Conservation (phyloP, 2,888 invertebrate species). For the Mystacides longicornis region DNA sequence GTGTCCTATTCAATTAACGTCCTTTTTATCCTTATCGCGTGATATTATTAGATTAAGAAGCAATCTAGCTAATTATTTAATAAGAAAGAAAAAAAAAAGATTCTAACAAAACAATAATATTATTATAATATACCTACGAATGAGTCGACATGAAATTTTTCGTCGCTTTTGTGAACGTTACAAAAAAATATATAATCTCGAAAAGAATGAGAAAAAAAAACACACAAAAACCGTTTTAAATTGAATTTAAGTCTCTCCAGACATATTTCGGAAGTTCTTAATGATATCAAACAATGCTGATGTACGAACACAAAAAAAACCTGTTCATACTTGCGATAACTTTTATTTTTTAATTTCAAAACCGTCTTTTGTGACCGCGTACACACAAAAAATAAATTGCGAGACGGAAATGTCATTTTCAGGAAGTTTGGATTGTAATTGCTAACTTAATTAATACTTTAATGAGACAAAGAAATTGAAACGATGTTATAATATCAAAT, state of each 20-base stretch:
- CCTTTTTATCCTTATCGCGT: too few relatives aligned
- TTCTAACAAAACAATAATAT: too few relatives aligned
- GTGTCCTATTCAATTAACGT: too few relatives aligned
- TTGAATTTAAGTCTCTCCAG: not conserved
- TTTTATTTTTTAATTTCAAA: not conserved
- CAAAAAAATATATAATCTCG: not conserved
- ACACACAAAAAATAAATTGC: not conserved
- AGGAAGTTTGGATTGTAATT: not conserved
- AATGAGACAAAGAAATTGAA: not conserved
- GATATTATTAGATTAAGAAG: too few relatives aligned
- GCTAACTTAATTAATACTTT: not conserved
- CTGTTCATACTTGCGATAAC: not conserved
- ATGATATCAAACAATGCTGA: not conserved
- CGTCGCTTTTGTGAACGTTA: not conserved
- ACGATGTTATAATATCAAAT: not conserved
- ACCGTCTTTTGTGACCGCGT: not conserved
- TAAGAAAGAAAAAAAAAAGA: too few relatives aligned
- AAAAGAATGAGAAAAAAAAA: not conserved
- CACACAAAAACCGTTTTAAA: not conserved
- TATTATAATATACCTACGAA: too few relatives aligned
- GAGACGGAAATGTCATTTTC: not conserved
- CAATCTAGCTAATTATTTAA: too few relatives aligned
- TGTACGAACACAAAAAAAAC: not conserved
- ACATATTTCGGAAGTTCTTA: not conserved
- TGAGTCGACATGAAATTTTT: too few relatives aligned